Base-by-base conservation (phyloP, 2,888 invertebrate species). In the Anaspis maculata region DNA sequence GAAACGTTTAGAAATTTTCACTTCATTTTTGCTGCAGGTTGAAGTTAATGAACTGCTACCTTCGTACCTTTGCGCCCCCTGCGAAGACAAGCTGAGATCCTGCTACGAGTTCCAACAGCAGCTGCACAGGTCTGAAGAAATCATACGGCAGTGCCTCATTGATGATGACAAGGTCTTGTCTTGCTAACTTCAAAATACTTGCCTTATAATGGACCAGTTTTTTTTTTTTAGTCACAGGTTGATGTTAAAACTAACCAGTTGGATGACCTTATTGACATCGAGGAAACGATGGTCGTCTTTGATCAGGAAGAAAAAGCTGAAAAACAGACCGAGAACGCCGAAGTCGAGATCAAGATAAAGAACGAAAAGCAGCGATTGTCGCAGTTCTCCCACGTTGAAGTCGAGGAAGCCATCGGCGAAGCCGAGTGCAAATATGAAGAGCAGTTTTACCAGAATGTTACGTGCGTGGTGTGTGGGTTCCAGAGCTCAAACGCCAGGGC, bases 381-480 rank as follows among this genome's bases (percentile, higher is more conserved):
- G 19, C 49, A 52, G 15, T 51, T 45, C 41, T 32, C 51, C 9
- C 26, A 41, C 3, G 44, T 47, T 13, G 45, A 46, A 32, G 54
- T 59, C 3, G 42, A 45, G 4, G 37, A 45, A 37, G 51, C 49
- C n/a, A 54, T 58, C 14, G 41, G 44, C 3, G 39, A 45, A 25
- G 36, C 38, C 7, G 44, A 42, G 22, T 44, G 43, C 25, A 49
- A 45, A 16, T n/a, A n/a, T n/a, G n/a, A n/a, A n/a, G n/a, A n/a
- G n/a, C n/a, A n/a, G n/a, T 42, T 46, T 33, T 45, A 40, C 23
- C 43, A 37, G 32, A 47, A 48, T 26, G 44, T 41, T 3, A 46
- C 49, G 16, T 61, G 59, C 32, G 45, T 48, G 11, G 35, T 49
- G 14, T 61, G 61, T 39, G 46, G 44, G 6, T 59, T 57, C 37